A percentile compares a stretch with the other conserved stretches of the same genome.
These are phyloP conservation scores for Argyrosomus regius DNA, from an alignment of 2,797 vertebrate genomes.

Conservation along the genomic window DNA sequence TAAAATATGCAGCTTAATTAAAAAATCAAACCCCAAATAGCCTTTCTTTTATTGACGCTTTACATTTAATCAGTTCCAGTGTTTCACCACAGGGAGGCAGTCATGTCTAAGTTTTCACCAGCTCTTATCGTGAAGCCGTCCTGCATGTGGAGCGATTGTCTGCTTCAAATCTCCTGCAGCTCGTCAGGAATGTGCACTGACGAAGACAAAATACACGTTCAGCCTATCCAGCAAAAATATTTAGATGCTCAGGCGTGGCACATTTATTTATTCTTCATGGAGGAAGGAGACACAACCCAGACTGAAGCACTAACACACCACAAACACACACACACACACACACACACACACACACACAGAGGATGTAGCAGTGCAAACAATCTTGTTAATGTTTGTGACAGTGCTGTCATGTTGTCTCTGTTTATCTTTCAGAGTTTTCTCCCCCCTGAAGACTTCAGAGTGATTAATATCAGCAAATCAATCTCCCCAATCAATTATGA, in stretches of 20 bases:
- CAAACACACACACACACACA: too few relatives aligned
- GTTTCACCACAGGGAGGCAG: slow-evolving; percentile 69
- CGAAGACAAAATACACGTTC: slow-evolving; percentile 38
- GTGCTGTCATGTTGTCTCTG: slow-evolving; percentile 26
- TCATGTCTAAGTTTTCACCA: slow-evolving; percentile 10
- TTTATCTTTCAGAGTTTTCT: slow-evolving; percentile 83
- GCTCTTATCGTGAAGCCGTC: not conserved
- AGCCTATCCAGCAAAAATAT: slow-evolving; percentile 28
- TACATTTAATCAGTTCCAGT: not conserved
- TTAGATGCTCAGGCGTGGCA: slow-evolving; percentile 19
- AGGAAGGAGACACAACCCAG: slow-evolving; percentile 34
- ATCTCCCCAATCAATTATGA: slow-evolving; percentile 93
- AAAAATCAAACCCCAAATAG: not conserved
- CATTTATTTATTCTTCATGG: slow-evolving; percentile 50
- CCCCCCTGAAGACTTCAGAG: slow-evolving; percentile 93
- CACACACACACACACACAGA: too few relatives aligned
- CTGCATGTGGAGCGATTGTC: not conserved
- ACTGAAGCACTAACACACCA: slow-evolving; percentile 11
- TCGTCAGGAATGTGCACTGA: slow-evolving; percentile 31
- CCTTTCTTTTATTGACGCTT: not conserved
- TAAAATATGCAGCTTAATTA: not conserved
- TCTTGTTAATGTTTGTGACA: slow-evolving; percentile 18
- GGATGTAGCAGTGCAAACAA: slow-evolving; percentile 29
- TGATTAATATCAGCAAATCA: slow-evolving; percentile 88
- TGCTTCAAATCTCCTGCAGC: slow-evolving; percentile 17